Evolutionary conservation across 2,113 vertebrate genomes (phyloP).

Genomic region (Cochlearius cochlearius): DNA sequence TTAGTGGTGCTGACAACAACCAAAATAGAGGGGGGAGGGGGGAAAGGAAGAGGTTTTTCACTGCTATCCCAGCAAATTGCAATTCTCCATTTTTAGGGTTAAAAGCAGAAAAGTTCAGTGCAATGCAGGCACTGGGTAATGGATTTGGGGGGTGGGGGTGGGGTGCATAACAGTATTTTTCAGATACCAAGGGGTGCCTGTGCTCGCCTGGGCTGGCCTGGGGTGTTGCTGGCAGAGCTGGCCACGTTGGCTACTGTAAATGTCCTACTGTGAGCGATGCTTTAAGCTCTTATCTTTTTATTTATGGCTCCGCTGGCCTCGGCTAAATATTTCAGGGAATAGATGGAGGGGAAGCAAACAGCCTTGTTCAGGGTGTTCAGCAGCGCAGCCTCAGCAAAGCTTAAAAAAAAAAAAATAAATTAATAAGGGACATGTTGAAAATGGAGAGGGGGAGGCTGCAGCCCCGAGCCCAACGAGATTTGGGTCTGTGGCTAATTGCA

Average conservation of each 20-base stretch:
- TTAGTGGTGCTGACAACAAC: not conserved
- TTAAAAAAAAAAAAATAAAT: not conserved
- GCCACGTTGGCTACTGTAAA: rapidly evolving
- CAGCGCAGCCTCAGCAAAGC: not conserved
- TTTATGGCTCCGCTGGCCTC: conserved; percentile 14
- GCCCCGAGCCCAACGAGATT: not conserved
- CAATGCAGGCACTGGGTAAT: not conserved
- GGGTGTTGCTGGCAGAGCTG: not conserved
- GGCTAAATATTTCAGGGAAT: not conserved
- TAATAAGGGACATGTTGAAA: not conserved
- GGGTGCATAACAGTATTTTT: not conserved
- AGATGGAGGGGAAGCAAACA: not conserved
- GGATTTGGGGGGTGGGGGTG: not conserved
- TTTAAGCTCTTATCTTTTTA: not conserved
- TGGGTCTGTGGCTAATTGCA: not conserved
- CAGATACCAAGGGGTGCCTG: not conserved
- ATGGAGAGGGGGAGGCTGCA: not conserved
- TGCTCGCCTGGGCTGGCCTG: not conserved
- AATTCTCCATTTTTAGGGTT: not conserved
- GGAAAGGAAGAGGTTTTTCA: not conserved
- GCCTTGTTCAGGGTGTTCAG: not conserved
- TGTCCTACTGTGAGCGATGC: not conserved
- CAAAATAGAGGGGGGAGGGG: not conserved
- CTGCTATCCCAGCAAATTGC: not conserved
- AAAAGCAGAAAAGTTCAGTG: not conserved